Evolutionary conservation across 2,888 invertebrate genomes (phyloP), one percentile per base, ranked within the genome.

Genomic region (Acanthoscelides obtectus): DNA sequence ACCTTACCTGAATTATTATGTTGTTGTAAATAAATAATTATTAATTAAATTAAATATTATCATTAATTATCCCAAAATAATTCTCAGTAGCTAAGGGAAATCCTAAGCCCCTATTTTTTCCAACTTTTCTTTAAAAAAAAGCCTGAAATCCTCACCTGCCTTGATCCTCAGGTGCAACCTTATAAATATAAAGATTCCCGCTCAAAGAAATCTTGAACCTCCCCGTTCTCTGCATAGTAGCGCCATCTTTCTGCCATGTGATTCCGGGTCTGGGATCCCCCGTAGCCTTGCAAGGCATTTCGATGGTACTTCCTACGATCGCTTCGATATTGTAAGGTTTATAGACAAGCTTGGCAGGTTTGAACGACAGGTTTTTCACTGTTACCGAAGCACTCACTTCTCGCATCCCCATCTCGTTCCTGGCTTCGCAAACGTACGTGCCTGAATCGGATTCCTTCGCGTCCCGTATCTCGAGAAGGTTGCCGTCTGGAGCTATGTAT

Each of bases 231-330:
- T 87, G 87, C 68, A 89, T 83, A 22, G 89, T 86, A 17, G 88
- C 86, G 12, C 95, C 94, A 85, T 97, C 94, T 85, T 94, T 95
- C 74, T 92, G 91, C 98, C 98, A 98, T 69, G 90, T 89, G 72
- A 97, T 89, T 8, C 88, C 87, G 8, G 96, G 94, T 66, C 88
- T 87, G 0, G 95, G 95, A 72, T 90, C 89, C 20, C 95, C 95
- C 76, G 92, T 91, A 0, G 94, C 93, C 81, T 93, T 91, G 83
- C 98, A 98, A 0, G 94, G 93, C 76, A 98, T 84, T 83, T 94
- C 93, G 64, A 97, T 91, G 63, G 92, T 91, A 27, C 92, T 91
- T 70, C 92, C 93, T 68, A 89, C 87, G 76, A 91, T 89, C 4
- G 92, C 93, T 80, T 93, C 93, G 77, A 94, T 90, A 81, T 94